phyloP scores from a whole-genome alignment of 2,797 vertebrate genomes.

The Nannoperca obscura region DNA sequence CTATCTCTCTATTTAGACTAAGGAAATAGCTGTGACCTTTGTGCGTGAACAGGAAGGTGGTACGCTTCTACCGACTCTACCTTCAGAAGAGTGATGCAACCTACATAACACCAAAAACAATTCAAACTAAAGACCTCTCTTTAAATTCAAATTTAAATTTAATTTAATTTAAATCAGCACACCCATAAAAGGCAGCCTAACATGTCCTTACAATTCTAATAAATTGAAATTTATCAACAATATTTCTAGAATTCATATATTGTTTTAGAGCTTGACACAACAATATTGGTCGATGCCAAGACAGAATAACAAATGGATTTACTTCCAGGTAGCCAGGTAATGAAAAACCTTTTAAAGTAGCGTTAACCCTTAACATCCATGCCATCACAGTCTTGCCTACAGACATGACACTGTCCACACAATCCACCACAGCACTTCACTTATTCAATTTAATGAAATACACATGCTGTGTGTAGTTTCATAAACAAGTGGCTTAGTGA shows the following conservation, averaged over 20 bases:
- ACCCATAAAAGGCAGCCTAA: too few species aligned
- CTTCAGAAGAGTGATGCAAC: constrained; percentile 44
- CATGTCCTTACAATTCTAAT: neutral
- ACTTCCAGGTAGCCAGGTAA: neutral
- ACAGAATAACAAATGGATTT: neutral
- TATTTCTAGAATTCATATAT: neutral
- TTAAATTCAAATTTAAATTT: too few species aligned
- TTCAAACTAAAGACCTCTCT: constrained; percentile 18
- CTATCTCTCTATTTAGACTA: constrained; percentile 68
- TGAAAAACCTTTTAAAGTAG: neutral
- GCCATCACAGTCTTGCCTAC: neutral
- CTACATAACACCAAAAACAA: constrained; percentile 37
- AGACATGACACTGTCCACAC: constrained; percentile 11
- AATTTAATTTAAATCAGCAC: too few species aligned
- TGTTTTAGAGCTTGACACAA: neutral
- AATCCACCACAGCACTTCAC: constrained; percentile 20
- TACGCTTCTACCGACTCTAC: constrained; percentile 28
- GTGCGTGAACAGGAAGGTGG: constrained; percentile 50
- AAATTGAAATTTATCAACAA: neutral
- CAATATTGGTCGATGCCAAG: neutral
- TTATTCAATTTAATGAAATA: constrained; percentile 10
- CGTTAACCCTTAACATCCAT: neutral
- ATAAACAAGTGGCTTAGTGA: constrained; percentile 35
- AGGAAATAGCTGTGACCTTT: constrained; percentile 73
- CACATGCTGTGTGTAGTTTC: constrained; percentile 3